These are phyloP conservation scores for Hyppa rectilinea DNA, from an alignment of 2,888 invertebrate species.

Conservation along the genomic window DNA sequence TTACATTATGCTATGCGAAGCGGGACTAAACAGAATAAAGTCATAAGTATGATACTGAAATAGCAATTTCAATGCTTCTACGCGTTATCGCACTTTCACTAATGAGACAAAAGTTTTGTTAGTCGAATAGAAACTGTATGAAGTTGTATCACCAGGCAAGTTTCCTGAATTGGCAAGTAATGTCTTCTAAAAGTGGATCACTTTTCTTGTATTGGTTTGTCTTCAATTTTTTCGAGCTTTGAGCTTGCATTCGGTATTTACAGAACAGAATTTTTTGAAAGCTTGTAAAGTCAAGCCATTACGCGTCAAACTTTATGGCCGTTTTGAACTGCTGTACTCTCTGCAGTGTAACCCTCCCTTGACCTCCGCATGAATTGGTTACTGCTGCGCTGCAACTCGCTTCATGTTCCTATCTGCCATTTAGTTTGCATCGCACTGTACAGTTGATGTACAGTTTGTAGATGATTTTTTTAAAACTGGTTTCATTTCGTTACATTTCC, in stretches of 20 bases:
- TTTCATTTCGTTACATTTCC: not conserved
- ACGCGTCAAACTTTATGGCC: too few relatives aligned
- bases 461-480: not conserved
- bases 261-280: not conserved
- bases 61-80: not conserved
- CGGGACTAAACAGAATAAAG: not conserved
- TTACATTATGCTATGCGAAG: not conserved
- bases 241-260: not conserved
- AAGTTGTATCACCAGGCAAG: not conserved
- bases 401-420: too few relatives aligned
- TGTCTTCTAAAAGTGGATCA: not conserved
- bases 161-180: slow-evolving; percentile 5
- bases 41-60: not conserved
- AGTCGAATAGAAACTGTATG: not conserved
- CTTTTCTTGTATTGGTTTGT: not conserved
- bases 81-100: too few relatives aligned
- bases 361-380: too few relatives aligned
- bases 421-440: too few relatives aligned
- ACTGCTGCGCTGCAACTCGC: too few relatives aligned
- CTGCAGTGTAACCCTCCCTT: too few relatives aligned
- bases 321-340: too few relatives aligned
- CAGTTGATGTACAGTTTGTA: too few relatives aligned
- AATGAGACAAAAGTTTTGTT: not conserved
- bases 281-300: not conserved
- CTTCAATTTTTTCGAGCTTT: not conserved